Evolutionary conservation across 1,140 invertebrate genomes (phyloP).

Genomic region (Drosophila sechellia): DNA sequence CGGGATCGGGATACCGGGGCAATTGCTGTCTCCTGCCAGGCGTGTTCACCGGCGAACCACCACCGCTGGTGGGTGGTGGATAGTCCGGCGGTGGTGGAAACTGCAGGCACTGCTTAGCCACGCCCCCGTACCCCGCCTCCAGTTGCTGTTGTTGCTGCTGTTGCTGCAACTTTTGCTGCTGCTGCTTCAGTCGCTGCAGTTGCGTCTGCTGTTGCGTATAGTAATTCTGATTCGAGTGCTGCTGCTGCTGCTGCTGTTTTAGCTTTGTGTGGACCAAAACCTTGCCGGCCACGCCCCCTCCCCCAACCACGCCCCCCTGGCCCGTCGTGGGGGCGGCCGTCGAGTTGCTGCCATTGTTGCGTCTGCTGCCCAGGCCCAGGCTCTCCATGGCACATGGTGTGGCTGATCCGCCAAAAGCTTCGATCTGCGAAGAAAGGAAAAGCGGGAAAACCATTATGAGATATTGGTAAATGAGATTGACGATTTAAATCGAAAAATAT

Average conservation of each 20-base stretch:
- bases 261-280: slow-evolving; percentile 53
- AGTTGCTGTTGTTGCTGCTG: slow-evolving; percentile 37
- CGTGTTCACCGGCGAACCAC: slow-evolving; percentile 1
- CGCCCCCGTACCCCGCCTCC: slow-evolving; percentile 33
- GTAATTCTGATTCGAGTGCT: slow-evolving; percentile 75
- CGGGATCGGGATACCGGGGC: slow-evolving; percentile 76
- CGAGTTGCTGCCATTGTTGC: slow-evolving; percentile 57
- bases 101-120: slow-evolving; percentile 55
- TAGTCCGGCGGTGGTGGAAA: slow-evolving; percentile 77
- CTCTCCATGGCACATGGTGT: slow-evolving; percentile 84
- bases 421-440: slow-evolving; percentile 1
- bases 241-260: slow-evolving; percentile 45
- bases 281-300: slow-evolving; percentile 28
- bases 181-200: slow-evolving; percentile 68
- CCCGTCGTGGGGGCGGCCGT: slow-evolving; percentile 27
- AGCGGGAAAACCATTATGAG: neutral
- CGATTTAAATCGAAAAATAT: too few species aligned
- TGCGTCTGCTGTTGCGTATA: slow-evolving; percentile 80
- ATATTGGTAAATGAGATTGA: neutral
- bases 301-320: slow-evolving; percentile 28
- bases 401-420: slow-evolving; percentile 9
- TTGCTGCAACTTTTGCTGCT: slow-evolving; percentile 53
- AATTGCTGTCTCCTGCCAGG: slow-evolving; percentile 26
- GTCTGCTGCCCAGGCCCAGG: slow-evolving; percentile 76
- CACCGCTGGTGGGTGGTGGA: slow-evolving; percentile 47